Evolutionary conservation across 2,797 vertebrate genomes (phyloP), one percentile per base, ranked within the genome.

Genomic region (Channallabes apus): DNA sequence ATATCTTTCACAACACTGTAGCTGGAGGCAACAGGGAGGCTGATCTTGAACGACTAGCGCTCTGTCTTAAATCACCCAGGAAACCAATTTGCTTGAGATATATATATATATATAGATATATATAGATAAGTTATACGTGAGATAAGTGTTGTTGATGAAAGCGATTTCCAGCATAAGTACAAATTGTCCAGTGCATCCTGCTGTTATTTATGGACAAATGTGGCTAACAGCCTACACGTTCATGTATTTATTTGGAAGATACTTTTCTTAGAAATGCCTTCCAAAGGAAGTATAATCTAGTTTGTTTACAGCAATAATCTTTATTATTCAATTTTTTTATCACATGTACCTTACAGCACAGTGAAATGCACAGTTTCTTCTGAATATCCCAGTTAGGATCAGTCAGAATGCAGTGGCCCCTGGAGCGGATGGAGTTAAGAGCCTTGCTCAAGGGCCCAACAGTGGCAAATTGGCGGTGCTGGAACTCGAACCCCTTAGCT

Each of bases 31-130:
- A 76, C 80, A 83, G 85, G 58, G 82, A 86, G 69, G 61, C 51
- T 82, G 68, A 83, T 86, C 82, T 86, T 84, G 84, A 54, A 88
- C 86, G 87, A 87, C 83, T 80, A 85, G 82, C 46, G 32, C 83
- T 80, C 87, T 80, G 51, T 56, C 68, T 76, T 81, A 68, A 88
- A 82, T 82, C 68, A 82, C 65, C 81, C 68, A 82, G 29, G 81
- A 82, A 82, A 71, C 81, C 68, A 59, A 35, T 82, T 69, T 69
- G 54, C 65, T 80, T 80, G 78, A 46, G 78, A 46, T 51, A 11
- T 32, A 32, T 32, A 32, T 32, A 32, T 32, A 80, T 51, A 27
- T 27, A 54, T 46, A 46, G 11, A 46, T 46, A 46, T 46, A 46
- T 46, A 0, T 46, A 46, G 9, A 27, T 65, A 64, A 46, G 78